Percentiles rank a stretch among this genome's conserved stretches.
Conservation (phyloP, 2,797 vertebrate genomes). For the Amblyraja radiata region DNA sequence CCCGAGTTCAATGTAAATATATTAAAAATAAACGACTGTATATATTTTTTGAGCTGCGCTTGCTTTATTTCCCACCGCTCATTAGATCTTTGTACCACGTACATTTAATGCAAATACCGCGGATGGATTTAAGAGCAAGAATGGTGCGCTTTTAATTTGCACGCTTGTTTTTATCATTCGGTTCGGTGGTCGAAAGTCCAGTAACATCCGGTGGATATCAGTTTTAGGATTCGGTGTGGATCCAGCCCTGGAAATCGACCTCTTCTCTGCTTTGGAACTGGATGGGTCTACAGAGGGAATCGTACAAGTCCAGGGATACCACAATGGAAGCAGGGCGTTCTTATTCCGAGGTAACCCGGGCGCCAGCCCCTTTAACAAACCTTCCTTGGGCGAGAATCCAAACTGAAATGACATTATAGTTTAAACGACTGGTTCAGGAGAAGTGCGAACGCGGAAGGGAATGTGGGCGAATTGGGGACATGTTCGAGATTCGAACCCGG, state of each 20-base stretch:
- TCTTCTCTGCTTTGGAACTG: constrained; percentile 79
- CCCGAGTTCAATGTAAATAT: not conserved
- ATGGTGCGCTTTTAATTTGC: too few relatives aligned
- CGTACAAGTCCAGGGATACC: constrained; percentile 88
- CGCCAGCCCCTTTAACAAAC: not conserved
- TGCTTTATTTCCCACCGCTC: not conserved
- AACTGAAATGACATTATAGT: not conserved
- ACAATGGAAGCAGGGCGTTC: constrained; percentile 90
- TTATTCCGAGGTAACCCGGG: constrained; percentile 81
- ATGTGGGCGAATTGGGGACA: not conserved
- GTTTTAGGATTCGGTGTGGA: constrained; percentile 87
- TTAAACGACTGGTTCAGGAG: not conserved
- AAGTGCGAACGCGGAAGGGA: not conserved
- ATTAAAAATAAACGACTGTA: too few relatives aligned
- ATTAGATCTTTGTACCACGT: too few relatives aligned
- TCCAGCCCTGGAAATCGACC: constrained; percentile 81
- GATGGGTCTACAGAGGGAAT: constrained; percentile 75
- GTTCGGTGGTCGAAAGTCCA: not conserved
- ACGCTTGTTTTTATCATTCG: not conserved
- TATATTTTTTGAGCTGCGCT: not conserved
- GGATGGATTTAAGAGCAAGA: not conserved
- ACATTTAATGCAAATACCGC: not conserved
- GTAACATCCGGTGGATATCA: constrained; percentile 45
- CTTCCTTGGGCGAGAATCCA: not conserved
- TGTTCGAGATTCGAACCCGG: not conserved